Evolutionary conservation across 2,113 vertebrate species (phyloP).

Genomic region (Periophthalmodon schlosseri): DNA sequence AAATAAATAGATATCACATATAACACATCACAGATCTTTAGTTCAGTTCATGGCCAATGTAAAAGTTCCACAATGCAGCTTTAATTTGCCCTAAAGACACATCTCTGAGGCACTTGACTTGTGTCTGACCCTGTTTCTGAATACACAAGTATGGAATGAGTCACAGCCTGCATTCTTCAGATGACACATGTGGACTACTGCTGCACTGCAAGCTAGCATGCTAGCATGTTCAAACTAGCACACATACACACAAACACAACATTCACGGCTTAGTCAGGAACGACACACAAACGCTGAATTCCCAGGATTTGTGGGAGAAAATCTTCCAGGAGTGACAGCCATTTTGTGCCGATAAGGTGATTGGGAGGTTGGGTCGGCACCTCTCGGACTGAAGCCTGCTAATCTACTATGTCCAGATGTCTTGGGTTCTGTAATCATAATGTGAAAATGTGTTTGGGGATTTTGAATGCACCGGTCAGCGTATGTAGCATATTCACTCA

Average conservation of each 20-base stretch:
- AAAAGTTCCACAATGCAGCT: neutral
- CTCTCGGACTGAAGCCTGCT: conserved; percentile 32
- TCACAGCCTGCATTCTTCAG: conserved; percentile 34
- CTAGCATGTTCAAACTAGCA: neutral
- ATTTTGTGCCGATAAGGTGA: conserved; percentile 45
- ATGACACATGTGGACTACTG: neutral
- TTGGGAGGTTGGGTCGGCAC: conserved; percentile 22
- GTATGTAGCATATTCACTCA: neutral
- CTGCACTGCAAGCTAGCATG: neutral
- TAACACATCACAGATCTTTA: neutral
- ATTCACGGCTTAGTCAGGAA: neutral
- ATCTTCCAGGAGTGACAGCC: conserved; percentile 31
- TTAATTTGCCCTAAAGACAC: neutral
- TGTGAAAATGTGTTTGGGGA: conserved; percentile 19
- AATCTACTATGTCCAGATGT: conserved; percentile 60
- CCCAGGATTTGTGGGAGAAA: conserved; percentile 44
- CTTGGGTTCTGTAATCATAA: conserved; percentile 28
- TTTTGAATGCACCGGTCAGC: conserved; percentile 32
- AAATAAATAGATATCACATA: no score
- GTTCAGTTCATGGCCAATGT: neutral
- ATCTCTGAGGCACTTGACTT: conserved; percentile 14
- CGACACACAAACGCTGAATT: conserved; percentile 19
- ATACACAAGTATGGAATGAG: conserved; percentile 27
- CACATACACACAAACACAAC: neutral
- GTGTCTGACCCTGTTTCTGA: conserved; percentile 31